These are phyloP conservation scores for Magallana angulata DNA, from an alignment of 1,140 invertebrate genomes.

Conservation along the genomic window DNA sequence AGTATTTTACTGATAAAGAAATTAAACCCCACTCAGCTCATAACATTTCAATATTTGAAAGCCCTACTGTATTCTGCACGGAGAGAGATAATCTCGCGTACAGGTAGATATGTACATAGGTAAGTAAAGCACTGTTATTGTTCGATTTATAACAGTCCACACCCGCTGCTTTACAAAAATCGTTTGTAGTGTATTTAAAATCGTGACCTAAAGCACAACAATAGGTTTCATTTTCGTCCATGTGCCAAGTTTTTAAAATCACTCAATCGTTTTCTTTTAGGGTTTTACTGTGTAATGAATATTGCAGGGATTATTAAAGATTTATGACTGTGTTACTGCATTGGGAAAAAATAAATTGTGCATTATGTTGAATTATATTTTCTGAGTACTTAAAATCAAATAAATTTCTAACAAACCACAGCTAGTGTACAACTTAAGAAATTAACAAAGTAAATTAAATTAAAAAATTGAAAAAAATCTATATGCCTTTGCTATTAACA, in stretches of 20 bases:
- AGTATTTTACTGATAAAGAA: slow-evolving; percentile 19
- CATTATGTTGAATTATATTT: no score
- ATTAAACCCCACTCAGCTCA: slow-evolving; percentile 15
- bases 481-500: no score
- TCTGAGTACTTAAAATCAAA: no score
- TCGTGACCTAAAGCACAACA: not conserved
- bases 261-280: not conserved
- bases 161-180: not conserved
- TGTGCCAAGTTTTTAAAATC: not conserved
- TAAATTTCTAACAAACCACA: no score
- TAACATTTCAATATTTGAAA: slow-evolving; percentile 2
- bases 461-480: no score
- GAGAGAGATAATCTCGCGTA: not conserved
- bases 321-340: no score
- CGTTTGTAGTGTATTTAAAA: slow-evolving; percentile 26
- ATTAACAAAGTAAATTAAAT: no score
- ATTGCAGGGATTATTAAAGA: not conserved
- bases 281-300: not conserved
- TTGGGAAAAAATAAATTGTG: no score
- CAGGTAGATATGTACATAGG: not conserved
- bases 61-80: not conserved
- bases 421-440: no score
- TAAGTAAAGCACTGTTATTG: not conserved
- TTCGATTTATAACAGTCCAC: not conserved
- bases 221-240: not conserved